phyloP scores from a whole-genome alignment of 2,797 vertebrate genomes.

The Mastacembelus armatus region DNA sequence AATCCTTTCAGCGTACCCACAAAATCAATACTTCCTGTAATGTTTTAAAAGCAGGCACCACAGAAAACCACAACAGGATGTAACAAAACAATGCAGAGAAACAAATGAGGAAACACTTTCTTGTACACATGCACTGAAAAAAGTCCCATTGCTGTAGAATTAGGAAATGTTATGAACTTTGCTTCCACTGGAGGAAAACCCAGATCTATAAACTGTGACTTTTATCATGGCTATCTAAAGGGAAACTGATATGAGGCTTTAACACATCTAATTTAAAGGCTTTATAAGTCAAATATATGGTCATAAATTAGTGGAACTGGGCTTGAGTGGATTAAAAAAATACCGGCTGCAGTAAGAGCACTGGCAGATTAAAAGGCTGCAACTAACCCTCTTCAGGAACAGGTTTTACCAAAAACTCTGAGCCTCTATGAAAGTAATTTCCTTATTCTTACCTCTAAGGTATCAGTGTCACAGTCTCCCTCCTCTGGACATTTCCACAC shows the following conservation, averaged over 20 bases:
- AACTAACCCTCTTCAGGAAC: neutral
- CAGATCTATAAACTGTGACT: too few relatives aligned
- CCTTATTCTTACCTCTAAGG: slow-evolving; percentile 88
- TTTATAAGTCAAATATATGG: neutral
- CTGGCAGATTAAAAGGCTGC: neutral
- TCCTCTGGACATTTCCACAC: slow-evolving; percentile 91
- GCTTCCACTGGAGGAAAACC: neutral
- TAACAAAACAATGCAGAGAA: slow-evolving; percentile 7
- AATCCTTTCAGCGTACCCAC: slow-evolving; percentile 23
- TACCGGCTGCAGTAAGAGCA: too few relatives aligned
- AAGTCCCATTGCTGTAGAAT: neutral
- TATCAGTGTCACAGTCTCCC: slow-evolving; percentile 92
- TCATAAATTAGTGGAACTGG: neutral
- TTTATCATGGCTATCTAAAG: neutral
- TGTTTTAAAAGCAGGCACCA: slow-evolving; percentile 22
- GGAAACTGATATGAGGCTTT: neutral
- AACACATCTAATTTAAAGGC: neutral
- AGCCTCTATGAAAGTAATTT: neutral
- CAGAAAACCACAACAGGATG: slow-evolving; percentile 43
- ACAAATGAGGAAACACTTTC: neutral
- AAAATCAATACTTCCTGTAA: slow-evolving; percentile 41
- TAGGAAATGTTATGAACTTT: neutral
- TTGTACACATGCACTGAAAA: neutral
- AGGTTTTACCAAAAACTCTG: neutral
- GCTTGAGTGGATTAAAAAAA: too few relatives aligned